phyloP scores from a whole-genome alignment of 2,888 invertebrate species.

The Agonopterix arenella region DNA sequence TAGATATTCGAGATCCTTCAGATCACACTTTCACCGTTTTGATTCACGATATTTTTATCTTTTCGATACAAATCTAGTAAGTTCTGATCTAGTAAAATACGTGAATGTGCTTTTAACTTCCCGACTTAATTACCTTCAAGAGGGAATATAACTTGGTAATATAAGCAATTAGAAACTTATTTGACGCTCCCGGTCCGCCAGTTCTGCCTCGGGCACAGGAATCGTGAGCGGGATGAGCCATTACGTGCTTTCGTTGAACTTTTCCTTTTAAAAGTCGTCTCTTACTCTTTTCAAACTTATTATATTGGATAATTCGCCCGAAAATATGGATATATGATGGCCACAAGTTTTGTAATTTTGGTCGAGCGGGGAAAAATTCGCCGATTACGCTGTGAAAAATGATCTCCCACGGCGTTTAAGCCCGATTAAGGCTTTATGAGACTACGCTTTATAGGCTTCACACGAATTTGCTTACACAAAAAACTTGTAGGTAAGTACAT shows the following conservation, averaged over 20 bases:
- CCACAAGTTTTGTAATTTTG: conserved; percentile 67
- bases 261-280: conserved; percentile 75
- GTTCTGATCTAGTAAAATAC: conserved; percentile 43
- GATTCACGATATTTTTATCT: neutral
- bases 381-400: conserved; percentile 59
- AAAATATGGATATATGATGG: conserved; percentile 72
- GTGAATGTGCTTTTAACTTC: conserved; percentile 63
- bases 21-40: conserved; percentile 7
- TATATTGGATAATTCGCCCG: conserved; percentile 70
- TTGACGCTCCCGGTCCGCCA: conserved; percentile 72
- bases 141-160: conserved; percentile 75
- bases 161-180: conserved; percentile 77
- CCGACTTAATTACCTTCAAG: conserved; percentile 70
- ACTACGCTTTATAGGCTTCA: conserved; percentile 18
- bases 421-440: conserved; percentile 35
- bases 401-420: conserved; percentile 46
- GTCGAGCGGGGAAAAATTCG: conserved; percentile 49
- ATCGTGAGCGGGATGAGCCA: conserved; percentile 74
- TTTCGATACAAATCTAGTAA: conserved; percentile 15
- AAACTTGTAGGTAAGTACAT: neutral
- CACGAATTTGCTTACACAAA: neutral
- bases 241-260: conserved; percentile 72
- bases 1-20: too few relatives aligned
- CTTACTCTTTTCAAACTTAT: conserved; percentile 73
- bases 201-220: conserved; percentile 67